Base-by-base conservation (phyloP, 2,797 vertebrate genomes). In the Anguilla marmorata region DNA sequence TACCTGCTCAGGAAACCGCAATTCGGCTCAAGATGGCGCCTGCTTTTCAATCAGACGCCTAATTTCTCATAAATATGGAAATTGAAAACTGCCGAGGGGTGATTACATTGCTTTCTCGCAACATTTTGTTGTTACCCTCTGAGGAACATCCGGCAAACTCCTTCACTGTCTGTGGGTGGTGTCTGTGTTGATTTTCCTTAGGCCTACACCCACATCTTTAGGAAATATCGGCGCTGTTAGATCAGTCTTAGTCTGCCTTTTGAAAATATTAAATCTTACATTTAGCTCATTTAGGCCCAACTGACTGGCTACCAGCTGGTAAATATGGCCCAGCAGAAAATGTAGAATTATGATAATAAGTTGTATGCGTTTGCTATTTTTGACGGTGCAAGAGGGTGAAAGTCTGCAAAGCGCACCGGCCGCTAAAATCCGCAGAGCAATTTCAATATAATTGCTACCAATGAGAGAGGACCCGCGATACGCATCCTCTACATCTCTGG, bases 361-460 rank as follows among this genome's bases (percentile, higher is more conserved):
- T 5, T 21, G 52, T 87, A n/a, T 50, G 37, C n/a, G n/a, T 24
- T 50, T 37, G 6, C 50, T 56, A n/a, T 33, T 30, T 76, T 80
- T 60, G 6, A 69, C 30, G 86, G 30, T 84, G 54, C 58, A 69
- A 21, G 79, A 66, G 63, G 60, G 27, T 30, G 27, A 87, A 84
- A 84, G 54, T 37, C 74, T 33, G 27, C 37, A 30, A 24, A 63
- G 33, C 9, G 52, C 58, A 24, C 56, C 52, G 0, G 6, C 33
- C 54, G 24, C 33, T 41, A 83, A 33, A 27, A 66, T 30, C 41
- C 50, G 56, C 12, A 1, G 41, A 63, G 37, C 79, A 48, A 82
- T 87, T 84, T 83, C 12, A 56, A 84, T 87, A 87, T n/a, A 84
- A 69, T 84, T 66, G 83, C 86, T 24, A 33, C 48, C 14, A 24